Base-by-base conservation (phyloP, 1,140 invertebrate species). In the Drosophila watanabei region DNA sequence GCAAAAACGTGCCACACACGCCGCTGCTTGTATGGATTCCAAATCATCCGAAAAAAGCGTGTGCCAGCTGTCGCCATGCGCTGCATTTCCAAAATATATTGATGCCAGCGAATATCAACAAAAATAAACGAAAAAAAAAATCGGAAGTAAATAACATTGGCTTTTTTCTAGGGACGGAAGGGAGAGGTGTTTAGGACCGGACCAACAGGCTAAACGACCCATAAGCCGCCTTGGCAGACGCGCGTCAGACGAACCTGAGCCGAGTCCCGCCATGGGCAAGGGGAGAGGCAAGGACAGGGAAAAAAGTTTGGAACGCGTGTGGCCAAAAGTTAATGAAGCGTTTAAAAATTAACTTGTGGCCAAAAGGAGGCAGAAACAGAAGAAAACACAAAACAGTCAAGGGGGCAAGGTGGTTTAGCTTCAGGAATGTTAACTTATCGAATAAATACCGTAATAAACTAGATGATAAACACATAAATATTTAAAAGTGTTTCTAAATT, bases 291-390 rank as follows among this genome's bases (percentile, higher is more conserved):
- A 49, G 48, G 33, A 62, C 64, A 59, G 54, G 49, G 63, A 52
- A 58, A 79, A 76, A 87, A 83, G 46, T 28, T 37, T 52, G 46
- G 68, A 66, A 59, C 86, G 86, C 86, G 86, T 90, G 87, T 90
- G 86, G 86, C 82, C 86, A 90, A 90, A 80, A 90, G 68, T 75
- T 90, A 90, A 90, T 90, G 86, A 90, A 90, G 86, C 86, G 86
- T 86, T 91, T 86, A 86, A 80, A 75, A 82, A 77, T 86, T 57
- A 80, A 82, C 86, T 82, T 89, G 68, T 76, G 82, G 58, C 72
- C 75, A 70, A 71, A 14, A 35, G 32, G 13, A 35, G 16, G 52
- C 18, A 58, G 16, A 28, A 39, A 39, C 24, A n/a, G 5, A 5
- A 16, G 16, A 43, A 51, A 62, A 46, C 16, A 39, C 33, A 35